Evolutionary conservation across 1,140 invertebrate species (phyloP).

Genomic region (Platyscapa corneri): DNA sequence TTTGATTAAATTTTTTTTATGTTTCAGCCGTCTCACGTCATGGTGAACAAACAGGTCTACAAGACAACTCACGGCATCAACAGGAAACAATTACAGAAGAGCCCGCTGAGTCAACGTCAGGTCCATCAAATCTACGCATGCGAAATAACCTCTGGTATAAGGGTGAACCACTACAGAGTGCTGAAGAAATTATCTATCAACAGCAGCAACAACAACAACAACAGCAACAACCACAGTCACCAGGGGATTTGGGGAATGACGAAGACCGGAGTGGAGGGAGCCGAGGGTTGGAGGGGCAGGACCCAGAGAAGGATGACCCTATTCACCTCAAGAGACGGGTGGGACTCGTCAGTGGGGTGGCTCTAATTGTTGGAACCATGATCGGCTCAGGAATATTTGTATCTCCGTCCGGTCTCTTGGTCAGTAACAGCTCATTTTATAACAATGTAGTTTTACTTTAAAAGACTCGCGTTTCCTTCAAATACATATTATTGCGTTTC

Average conservation of each 20-base stretch:
- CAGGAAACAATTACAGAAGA: not conserved
- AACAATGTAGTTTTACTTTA: too few relatives aligned
- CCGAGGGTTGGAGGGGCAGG: slow-evolving; percentile 87
- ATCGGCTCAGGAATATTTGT: slow-evolving; percentile 98
- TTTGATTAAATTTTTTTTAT: not conserved
- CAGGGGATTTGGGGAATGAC: slow-evolving; percentile 54
- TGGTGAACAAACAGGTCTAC: slow-evolving; percentile 28
- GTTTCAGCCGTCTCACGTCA: slow-evolving; percentile 43
- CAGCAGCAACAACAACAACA: slow-evolving; percentile 58
- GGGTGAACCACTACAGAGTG: not conserved
- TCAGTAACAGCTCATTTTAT: slow-evolving; percentile 58
- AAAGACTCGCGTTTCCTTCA: too few relatives aligned
- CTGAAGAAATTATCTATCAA: slow-evolving; percentile 60
- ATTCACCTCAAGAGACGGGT: slow-evolving; percentile 98
- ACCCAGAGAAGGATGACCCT: slow-evolving; percentile 93
- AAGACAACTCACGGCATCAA: not conserved
- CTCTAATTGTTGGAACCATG: slow-evolving; percentile 97
- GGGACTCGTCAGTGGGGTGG: slow-evolving; percentile 98
- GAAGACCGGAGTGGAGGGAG: slow-evolving; percentile 71
- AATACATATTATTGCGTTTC: too few relatives aligned
- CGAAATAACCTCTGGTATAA: slow-evolving; percentile 45
- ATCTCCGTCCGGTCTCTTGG: slow-evolving; percentile 94
- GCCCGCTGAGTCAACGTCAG: not conserved
- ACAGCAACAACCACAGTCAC: slow-evolving; percentile 30
- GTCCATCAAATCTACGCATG: slow-evolving; percentile 36